These are phyloP conservation scores for Trachurus trachurus DNA, from an alignment of 2,797 vertebrate genomes.

Conservation along the genomic window DNA sequence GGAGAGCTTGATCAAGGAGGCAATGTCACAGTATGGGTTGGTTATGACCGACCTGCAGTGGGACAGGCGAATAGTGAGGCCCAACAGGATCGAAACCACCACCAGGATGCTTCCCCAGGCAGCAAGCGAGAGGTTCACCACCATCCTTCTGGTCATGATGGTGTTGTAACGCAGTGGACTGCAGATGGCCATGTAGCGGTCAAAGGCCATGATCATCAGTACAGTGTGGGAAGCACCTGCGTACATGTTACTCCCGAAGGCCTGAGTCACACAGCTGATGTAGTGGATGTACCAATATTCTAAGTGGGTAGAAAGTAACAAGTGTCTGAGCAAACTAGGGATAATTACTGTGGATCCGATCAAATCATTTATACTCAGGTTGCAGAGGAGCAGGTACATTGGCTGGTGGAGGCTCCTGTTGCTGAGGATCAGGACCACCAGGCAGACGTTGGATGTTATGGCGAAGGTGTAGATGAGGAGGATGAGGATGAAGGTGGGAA, in stretches of 20 bases:
- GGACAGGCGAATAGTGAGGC: slow-evolving; percentile 78
- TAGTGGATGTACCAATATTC: slow-evolving; percentile 83
- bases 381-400: slow-evolving; percentile 88
- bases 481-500: slow-evolving; percentile 62
- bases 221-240: slow-evolving; percentile 82
- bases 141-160: slow-evolving; percentile 77
- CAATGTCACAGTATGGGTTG: slow-evolving; percentile 88
- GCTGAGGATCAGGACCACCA: slow-evolving; percentile 63
- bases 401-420: slow-evolving; percentile 84
- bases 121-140: slow-evolving; percentile 67
- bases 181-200: slow-evolving; percentile 89
- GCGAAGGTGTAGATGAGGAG: slow-evolving; percentile 66
- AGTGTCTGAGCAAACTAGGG: slow-evolving; percentile 81
- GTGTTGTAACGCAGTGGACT: slow-evolving; percentile 81
- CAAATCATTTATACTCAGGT: slow-evolving; percentile 84
- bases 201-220: slow-evolving; percentile 89
- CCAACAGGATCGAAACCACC: slow-evolving; percentile 78
- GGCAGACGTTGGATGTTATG: slow-evolving; percentile 67
- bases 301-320: slow-evolving; percentile 66
- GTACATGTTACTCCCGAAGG: slow-evolving; percentile 86
- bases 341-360: slow-evolving; percentile 79
- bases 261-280: slow-evolving; percentile 81
- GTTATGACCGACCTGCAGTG: slow-evolving; percentile 81
- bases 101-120: slow-evolving; percentile 68
- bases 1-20: slow-evolving; percentile 87